These are phyloP conservation scores for Dysidea cf. avara DNA, from an alignment of 37 sponge, comb jelly and placozoan species.

Conservation along the genomic window DNA sequence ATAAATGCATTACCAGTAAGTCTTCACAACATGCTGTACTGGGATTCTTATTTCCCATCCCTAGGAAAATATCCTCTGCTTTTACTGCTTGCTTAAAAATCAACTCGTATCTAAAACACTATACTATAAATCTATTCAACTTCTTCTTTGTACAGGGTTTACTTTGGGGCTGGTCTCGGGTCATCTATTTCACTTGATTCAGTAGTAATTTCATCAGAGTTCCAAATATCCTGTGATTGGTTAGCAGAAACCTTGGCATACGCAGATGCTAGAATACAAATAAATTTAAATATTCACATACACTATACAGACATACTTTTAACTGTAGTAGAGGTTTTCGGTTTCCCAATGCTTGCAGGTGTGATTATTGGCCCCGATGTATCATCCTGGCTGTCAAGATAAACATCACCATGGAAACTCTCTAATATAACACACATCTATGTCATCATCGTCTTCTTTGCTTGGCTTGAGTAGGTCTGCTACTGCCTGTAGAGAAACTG, in stretches of 20 bases:
- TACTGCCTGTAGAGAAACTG: conserved; percentile 32
- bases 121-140: background rate
- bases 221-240: conserved; percentile 70
- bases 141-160: background rate
- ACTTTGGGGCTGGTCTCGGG: conserved; percentile 83
- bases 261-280: too few species aligned
- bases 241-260: too few species aligned
- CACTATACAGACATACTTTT: too few species aligned
- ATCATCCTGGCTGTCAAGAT: background rate
- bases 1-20: conserved; percentile 51
- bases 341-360: background rate
- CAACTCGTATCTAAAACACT: conserved; percentile 64
- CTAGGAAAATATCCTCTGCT: conserved; percentile 88
- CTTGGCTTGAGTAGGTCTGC: conserved; percentile 57
- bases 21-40: conserved; percentile 86
- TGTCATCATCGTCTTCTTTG: conserved; percentile 34
- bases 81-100: conserved; percentile 72
- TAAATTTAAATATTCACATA: too few species aligned
- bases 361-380: background rate
- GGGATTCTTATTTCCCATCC: conserved; percentile 83
- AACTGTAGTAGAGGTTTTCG: background rate
- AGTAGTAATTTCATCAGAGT: conserved; percentile 33
- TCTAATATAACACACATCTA: conserved; percentile 13
- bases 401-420: background rate
- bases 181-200: conserved; percentile 53